Evolutionary conservation across 2,113 vertebrate genomes (phyloP), one percentile per base, ranked within the genome.

Genomic region (Antennarius striatus): DNA sequence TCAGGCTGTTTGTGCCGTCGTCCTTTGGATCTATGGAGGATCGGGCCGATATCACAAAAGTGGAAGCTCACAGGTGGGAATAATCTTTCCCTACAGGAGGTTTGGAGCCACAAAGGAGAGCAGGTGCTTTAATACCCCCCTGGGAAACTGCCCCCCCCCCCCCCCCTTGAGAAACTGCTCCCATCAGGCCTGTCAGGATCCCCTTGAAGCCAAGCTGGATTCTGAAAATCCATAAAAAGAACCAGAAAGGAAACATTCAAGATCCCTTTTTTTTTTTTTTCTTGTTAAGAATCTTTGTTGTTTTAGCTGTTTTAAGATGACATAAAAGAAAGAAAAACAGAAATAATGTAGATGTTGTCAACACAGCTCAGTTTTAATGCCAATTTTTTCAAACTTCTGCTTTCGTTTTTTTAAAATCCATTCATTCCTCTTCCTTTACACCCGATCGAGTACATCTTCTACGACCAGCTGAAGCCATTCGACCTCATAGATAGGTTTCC

Each of bases 21-120:
- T 87, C 54, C 73, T 49, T 45, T 16, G 5, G 73, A 72, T 86
- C 80, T 84, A 67, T 50, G 71, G 83, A 75, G 77, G 77, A 75
- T 81, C 12, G 30, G 63, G 57, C 65, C 54, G 59, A 80, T 77
- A 81, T 77, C 58, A 76, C 69, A 22, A 22, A 22, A 22, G 22
- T 32, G 71, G 68, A 83, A 73, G 64, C 80, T 67, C 56, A 56
- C 53, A 58, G 16, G 15, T 11, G 56, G 30, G 68, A 53, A 64
- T 54, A 51, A 76, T 71, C 22, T 22, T 22, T 22, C 22, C 22
- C 22, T 22, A 22, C 22, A 22, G 22, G 22, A 1, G 22, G 22
- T 22, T 22, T 2, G 22, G 22, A 22, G 22, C 22, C 22, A 22
- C 22, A 22, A 2, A 22, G 22, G 22, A 22, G 22, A 22, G 22